phyloP scores from a whole-genome alignment of 1,140 invertebrate genomes.

The Drosophila carrolli region DNA sequence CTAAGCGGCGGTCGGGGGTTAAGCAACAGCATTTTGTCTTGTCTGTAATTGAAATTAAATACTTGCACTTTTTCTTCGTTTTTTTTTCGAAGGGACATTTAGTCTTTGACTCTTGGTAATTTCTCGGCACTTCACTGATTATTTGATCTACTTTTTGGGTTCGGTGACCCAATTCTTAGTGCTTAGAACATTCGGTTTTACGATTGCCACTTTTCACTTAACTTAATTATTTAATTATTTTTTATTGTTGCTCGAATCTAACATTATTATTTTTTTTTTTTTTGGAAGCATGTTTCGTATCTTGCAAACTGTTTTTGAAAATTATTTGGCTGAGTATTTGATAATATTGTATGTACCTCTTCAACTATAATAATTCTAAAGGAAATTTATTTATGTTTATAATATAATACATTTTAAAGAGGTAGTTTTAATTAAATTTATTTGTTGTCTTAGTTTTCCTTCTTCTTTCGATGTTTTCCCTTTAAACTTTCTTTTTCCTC shows the following conservation, averaged over 20 bases:
- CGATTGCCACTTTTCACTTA: neutral
- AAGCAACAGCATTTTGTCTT: constrained; percentile 27
- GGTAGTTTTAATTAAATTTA: no score
- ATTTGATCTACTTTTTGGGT: constrained; percentile 8
- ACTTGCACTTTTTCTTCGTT: constrained; percentile 46
- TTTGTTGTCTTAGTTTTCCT: neutral
- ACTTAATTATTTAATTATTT: neutral
- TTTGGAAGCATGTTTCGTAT: no score
- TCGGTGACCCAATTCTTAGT: constrained; percentile 1
- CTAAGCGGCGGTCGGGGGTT: constrained; percentile 14
- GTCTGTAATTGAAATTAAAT: constrained; percentile 75
- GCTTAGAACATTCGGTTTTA: neutral
- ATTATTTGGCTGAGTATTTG: no score
- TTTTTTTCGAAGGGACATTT: neutral
- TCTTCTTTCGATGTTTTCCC: neutral
- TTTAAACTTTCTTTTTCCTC: neutral
- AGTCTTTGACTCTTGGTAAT: constrained; percentile 4
- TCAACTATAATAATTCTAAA: no score
- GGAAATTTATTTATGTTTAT: no score
- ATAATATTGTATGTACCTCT: no score
- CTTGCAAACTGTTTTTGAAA: no score
- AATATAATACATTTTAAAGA: no score
- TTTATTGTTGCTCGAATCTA: no score
- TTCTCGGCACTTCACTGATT: constrained; percentile 3
- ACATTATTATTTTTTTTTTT: no score